phyloP scores from a whole-genome alignment of 2,888 invertebrate genomes.

The Autographa gamma region DNA sequence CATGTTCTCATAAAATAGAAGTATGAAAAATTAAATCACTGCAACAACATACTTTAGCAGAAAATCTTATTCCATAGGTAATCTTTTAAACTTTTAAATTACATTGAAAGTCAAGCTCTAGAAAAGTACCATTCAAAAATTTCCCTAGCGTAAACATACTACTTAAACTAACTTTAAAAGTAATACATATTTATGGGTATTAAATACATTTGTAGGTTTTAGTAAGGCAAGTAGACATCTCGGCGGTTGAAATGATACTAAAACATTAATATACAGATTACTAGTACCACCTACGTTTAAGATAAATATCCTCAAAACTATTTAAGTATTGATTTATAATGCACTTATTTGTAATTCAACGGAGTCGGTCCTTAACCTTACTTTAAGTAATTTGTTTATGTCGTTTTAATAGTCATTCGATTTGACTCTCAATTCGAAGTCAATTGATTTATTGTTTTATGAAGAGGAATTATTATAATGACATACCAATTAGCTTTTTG shows the following conservation, averaged over 20 bases:
- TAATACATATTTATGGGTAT: constrained; percentile 2
- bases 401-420: neutral
- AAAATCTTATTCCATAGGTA: no score
- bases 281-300: constrained; percentile 51
- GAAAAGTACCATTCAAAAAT: no score
- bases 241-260: constrained; percentile 39
- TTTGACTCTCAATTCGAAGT: neutral
- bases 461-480: neutral
- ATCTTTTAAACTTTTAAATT: no score
- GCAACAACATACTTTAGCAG: no score
- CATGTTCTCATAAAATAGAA: no score
- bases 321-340: constrained; percentile 50
- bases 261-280: constrained; percentile 55
- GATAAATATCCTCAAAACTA: constrained; percentile 34
- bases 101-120: no score
- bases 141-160: no score
- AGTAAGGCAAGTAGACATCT: constrained; percentile 38
- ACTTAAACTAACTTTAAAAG: neutral
- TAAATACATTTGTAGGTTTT: constrained; percentile 25
- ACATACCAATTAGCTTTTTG: neutral
- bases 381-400: constrained; percentile 18
- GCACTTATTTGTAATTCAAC: constrained; percentile 10
- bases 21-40: no score
- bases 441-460: neutral
- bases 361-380: constrained; percentile 15